phyloP scores from a whole-genome alignment of 2,888 invertebrate species.

The Himalopsyche anomala region DNA sequence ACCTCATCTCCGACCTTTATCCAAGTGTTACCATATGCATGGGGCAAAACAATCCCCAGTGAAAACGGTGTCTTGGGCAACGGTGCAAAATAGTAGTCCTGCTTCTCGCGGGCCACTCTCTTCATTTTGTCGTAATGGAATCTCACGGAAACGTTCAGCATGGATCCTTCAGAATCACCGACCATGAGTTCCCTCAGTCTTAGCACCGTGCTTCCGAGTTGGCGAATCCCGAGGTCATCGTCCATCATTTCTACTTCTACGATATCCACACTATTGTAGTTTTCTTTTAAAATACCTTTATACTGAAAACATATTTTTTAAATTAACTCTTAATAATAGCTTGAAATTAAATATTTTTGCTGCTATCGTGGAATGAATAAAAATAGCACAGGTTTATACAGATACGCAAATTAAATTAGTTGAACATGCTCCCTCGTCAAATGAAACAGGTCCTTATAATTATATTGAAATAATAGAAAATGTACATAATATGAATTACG shows the following conservation, averaged over 20 bases:
- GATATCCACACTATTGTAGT: slow-evolving; percentile 97
- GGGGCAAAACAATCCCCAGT: slow-evolving; percentile 89
- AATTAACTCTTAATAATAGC: too few species aligned
- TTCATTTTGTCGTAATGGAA: slow-evolving; percentile 92
- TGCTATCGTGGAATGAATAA: too few species aligned
- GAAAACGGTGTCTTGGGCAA: slow-evolving; percentile 92
- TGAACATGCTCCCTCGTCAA: too few species aligned
- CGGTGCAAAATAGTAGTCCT: slow-evolving; percentile 90
- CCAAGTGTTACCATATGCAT: slow-evolving; percentile 86
- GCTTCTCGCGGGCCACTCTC: slow-evolving; percentile 86
- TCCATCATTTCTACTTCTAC: slow-evolving; percentile 95
- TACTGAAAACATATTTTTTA: slow-evolving; percentile 70
- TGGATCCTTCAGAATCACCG: slow-evolving; percentile 81
- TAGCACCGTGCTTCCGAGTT: slow-evolving; percentile 78
- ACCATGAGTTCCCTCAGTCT: slow-evolving; percentile 84
- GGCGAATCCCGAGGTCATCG: slow-evolving; percentile 80
- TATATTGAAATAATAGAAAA: too few species aligned
- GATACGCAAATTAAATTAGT: too few species aligned
- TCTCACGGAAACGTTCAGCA: slow-evolving; percentile 82
- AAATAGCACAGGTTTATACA: too few species aligned
- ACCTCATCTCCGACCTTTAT: slow-evolving; percentile 88
- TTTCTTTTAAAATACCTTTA: slow-evolving; percentile 85
- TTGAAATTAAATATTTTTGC: too few species aligned
- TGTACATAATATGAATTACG: too few species aligned
- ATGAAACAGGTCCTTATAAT: too few species aligned